Base-by-base conservation (phyloP, 2,113 vertebrate species). In the Formicarius rufipectus region DNA sequence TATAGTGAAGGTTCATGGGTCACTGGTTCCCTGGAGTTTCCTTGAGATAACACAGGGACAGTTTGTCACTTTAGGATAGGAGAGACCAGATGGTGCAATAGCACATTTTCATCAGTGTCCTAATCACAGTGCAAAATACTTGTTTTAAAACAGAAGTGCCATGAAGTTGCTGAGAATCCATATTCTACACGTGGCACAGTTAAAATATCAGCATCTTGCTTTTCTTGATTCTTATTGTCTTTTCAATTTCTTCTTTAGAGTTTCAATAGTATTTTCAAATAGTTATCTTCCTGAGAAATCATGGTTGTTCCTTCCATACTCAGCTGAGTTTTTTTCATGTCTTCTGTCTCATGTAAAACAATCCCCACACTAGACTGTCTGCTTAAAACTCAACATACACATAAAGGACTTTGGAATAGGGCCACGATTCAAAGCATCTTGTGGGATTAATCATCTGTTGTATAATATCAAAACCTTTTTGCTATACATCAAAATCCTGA, bases 401-500 rank as follows among this genome's bases (percentile, higher is more conserved):
- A 55, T 33, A 62, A 87, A 80, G 62, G 35, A 66, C 14, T 69
- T 90, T 90, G 67, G 42, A 84, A 79, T 9, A 76, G 16, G 24
- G 45, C 42, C 78, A 84, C 58, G 25, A 64, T 60, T 91, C 78
- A 78, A 89, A 84, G 23, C 17, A 55, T 83, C 30, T 85, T 95
- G 71, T 67, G 59, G 72, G 78, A 96, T 96, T 96, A 96, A 87
- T 84, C 58, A 55, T 89, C 45, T 83, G 53, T 83, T 85, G 33
- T 71, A 55, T 87, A 96, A 94, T 91, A 76, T 35, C 63, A 83
- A 90, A 94, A 22, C 45, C 15, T 20, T 93, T 93, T 89, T 67
- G 30, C 63, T 83, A 77, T 86, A 89, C 55, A 86, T 93, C 10
- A 42, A 87, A 96, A 93, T 96, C 79, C 69, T 77, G 42, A 93